Evolutionary conservation across 2,888 invertebrate species (phyloP).

Genomic region (Thereva nobilitata): DNA sequence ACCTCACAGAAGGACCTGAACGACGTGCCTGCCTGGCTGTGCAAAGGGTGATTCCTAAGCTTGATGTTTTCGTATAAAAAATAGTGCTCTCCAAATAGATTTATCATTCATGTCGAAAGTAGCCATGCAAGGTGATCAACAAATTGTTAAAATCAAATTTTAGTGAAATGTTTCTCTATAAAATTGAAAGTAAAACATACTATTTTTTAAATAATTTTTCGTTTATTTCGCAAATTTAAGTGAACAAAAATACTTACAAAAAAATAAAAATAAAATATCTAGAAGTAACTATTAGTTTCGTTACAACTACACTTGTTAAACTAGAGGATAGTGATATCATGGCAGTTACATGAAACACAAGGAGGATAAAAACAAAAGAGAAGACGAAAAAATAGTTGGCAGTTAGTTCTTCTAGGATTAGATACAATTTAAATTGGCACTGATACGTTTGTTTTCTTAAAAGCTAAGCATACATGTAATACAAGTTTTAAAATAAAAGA

Average conservation of each 20-base stretch:
- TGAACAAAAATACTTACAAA: background rate
- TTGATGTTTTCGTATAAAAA: too few species aligned
- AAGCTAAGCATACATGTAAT: slow-evolving; percentile 20
- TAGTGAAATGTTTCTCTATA: too few species aligned
- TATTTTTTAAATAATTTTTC: too few species aligned
- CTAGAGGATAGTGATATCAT: slow-evolving; percentile 13
- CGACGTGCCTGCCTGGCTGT: too few species aligned
- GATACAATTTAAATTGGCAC: slow-evolving; percentile 16
- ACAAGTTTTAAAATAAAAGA: slow-evolving; percentile 23
- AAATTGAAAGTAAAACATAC: too few species aligned
- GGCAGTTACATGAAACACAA: slow-evolving; percentile 25
- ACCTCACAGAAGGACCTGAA: too few species aligned
- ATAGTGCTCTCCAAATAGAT: too few species aligned
- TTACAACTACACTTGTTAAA: slow-evolving; percentile 17
- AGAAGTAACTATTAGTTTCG: slow-evolving; percentile 5
- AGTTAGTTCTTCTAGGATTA: slow-evolving; percentile 20
- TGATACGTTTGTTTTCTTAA: slow-evolving; percentile 1
- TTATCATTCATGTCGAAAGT: too few species aligned
- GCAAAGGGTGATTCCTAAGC: too few species aligned
- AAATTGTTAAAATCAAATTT: too few species aligned
- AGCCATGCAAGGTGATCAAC: too few species aligned
- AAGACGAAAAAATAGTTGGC: background rate
- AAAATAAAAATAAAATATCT: slow-evolving; percentile 26
- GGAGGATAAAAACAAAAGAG: background rate
- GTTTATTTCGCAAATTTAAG: too few species aligned